phyloP scores from a whole-genome alignment of 2,888 invertebrate genomes.

The Syritta pipiens region DNA sequence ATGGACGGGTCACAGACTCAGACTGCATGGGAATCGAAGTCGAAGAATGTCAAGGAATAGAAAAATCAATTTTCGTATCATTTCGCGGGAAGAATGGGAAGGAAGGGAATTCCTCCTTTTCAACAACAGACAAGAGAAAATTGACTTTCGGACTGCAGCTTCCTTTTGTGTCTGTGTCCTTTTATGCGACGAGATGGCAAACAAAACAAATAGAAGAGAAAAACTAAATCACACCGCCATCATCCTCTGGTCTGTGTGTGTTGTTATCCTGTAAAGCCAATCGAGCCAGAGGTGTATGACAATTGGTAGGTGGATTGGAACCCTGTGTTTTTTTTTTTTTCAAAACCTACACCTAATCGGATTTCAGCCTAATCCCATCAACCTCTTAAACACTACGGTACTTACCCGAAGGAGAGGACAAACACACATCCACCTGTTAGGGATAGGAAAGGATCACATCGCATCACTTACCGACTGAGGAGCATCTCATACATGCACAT shows the following conservation, averaged over 20 bases:
- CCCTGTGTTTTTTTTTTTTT: constrained; percentile 5
- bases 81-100: constrained; percentile 17
- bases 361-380: constrained; percentile 34
- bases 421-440: constrained; percentile 47
- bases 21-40: background rate
- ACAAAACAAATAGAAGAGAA: too few species aligned
- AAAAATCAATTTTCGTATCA: constrained; percentile 61
- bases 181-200: background rate
- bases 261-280: constrained; percentile 35
- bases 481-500: constrained; percentile 69
- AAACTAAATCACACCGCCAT: constrained; percentile 47
- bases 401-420: constrained; percentile 38
- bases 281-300: constrained; percentile 10
- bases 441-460: background rate
- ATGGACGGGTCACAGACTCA: constrained; percentile 34
- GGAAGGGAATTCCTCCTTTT: constrained; percentile 24
- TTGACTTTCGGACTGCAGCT: constrained; percentile 49
- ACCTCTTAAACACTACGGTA: constrained; percentile 19
- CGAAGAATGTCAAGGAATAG: constrained; percentile 41
- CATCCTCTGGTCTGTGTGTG: background rate
- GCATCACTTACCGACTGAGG: constrained; percentile 66
- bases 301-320: constrained; percentile 57
- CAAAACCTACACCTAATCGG: constrained; percentile 29
- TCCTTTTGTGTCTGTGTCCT: constrained; percentile 33
- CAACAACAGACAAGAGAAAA: constrained; percentile 8